These are phyloP conservation scores for Steinernema hermaphroditum DNA, from an alignment of 2,888 invertebrate genomes.

Conservation along the genomic window DNA sequence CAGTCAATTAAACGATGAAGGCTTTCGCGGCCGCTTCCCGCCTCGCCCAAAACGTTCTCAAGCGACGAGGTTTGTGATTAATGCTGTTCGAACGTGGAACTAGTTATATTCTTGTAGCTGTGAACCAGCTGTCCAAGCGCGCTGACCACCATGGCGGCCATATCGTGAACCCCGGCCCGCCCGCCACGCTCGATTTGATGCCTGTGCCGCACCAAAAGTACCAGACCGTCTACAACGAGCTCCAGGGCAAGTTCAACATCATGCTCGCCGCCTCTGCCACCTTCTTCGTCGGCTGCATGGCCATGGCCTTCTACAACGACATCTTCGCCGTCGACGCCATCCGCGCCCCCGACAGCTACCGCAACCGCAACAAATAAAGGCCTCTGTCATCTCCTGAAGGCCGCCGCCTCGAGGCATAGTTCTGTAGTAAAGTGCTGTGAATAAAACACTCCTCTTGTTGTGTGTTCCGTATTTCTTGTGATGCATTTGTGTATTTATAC, in stretches of 20 bases:
- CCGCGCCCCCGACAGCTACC: constrained; percentile 22
- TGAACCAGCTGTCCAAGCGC: constrained; percentile 8
- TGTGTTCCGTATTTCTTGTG: neutral
- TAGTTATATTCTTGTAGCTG: too few relatives aligned
- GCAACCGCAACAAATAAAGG: constrained; percentile 8
- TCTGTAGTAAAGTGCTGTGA: constrained; percentile 24
- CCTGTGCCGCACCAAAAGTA: constrained; percentile 56
- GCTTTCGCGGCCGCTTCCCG: constrained; percentile 14
- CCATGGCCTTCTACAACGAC: neutral
- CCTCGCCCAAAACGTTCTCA: neutral
- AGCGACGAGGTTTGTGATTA: neutral
- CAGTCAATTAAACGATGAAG: constrained; percentile 11
- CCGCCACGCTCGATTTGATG: constrained; percentile 52
- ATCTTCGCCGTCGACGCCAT: neutral
- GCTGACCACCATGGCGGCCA: constrained; percentile 25
- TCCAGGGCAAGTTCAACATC: constrained; percentile 58
- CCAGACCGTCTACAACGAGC: constrained; percentile 57
- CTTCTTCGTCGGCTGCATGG: constrained; percentile 37
- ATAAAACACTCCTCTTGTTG: constrained; percentile 11
- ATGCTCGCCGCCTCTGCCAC: constrained; percentile 47
- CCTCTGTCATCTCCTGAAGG: neutral
- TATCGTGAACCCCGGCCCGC: constrained; percentile 55
- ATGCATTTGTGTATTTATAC: neutral
- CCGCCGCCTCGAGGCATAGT: neutral
- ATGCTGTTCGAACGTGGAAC: too few relatives aligned